Base-by-base conservation (phyloP, 2,888 invertebrate genomes). In the Drosophila helvetica region DNA sequence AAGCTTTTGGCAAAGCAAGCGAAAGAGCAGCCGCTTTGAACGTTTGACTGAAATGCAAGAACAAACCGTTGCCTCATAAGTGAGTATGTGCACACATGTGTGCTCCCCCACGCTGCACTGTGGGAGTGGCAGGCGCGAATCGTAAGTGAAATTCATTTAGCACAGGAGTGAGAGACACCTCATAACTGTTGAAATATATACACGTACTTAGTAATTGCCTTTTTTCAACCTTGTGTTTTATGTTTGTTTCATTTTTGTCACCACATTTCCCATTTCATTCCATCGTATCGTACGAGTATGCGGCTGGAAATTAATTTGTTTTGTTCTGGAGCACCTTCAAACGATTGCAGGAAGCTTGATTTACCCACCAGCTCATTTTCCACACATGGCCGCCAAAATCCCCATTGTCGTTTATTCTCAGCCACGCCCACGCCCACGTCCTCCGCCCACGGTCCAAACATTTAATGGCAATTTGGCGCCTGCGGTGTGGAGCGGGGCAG, bases 261-360 rank as follows among this genome's bases (percentile, higher is more conserved):
- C 30, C 47, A 25, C 46, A 47, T 62, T 47, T 1, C 22, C 19
- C 46, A 38, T 42, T 45, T 2, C 25, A 30, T 8, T 27, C 47
- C 56, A 58, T 52, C 64, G 60, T 71, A 25, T 25, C 25, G 25
- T 25, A 25, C 25, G 6, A 6, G 25, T 25, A 59, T 74, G 75
- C 74, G 73, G 68, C 77, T 66, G 69, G 75, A 79, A 85, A 85
- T 87, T 87, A 85, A 85, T 87, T 85, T 81, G 88, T 77, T 88
- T 86, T 81, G 87, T 86, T 77, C 77, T 79, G 71, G 77, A 75
- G 77, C 77, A 72, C 74, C 76, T 86, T 81, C 81, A 78, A 88
- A 86, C 83, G 88, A 86, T 83, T 88, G 84, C 15, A 38, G 38
- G 38, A 78, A 75, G 80, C 75, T 60, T 45, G 68, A 64, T 61